Evolutionary conservation across 2,888 invertebrate genomes (phyloP), one percentile per base, ranked within the genome.

Genomic region (Caenorhabditis angaria): DNA sequence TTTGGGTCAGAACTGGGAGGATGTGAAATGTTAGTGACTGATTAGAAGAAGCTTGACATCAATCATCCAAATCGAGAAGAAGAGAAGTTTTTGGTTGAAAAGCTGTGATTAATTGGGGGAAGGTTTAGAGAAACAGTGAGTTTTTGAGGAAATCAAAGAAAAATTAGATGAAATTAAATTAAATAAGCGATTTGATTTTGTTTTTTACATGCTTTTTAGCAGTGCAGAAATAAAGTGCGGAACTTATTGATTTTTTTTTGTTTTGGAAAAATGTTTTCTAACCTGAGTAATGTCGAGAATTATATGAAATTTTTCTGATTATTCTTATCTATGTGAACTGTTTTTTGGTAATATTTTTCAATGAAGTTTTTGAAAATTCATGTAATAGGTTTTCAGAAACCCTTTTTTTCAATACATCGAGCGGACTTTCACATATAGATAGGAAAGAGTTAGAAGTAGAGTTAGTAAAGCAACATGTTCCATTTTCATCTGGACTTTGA

Each of bases 1-100:
- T 32, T 32, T n/a, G n/a, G n/a, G n/a, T n/a, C n/a, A n/a, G n/a
- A n/a, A n/a, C n/a, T n/a, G n/a, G n/a, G n/a, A n/a, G n/a, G n/a
- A 10, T 32, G 5, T 32, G 41, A 41, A 3, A 65, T 73, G 75
- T 77, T 70, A 79, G 77, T 70, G 72, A 61, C 56, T 56, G 24
- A 27, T 27, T 18, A 54, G 59, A 53, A 59, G 32, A 14, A 25
- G 59, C 35, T 51, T 25, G 61, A 20, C 3, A 54, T 25, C 22
- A 58, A 5, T 55, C 28, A 50, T 18, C 18, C 35, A 47, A 54
- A 51, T 51, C 28, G 28, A 55, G 48, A 35, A 27, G 53, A 62
- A 28, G 47, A 32, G 55, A 41, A 10, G n/a, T n/a, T n/a, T n/a
- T n/a, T n/a, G n/a, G n/a, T n/a, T n/a, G n/a, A n/a, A n/a, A n/a